Evolutionary conservation across 2,797 vertebrate species (phyloP), one percentile per base, ranked within the genome.

Genomic region (Phoxinus dragarum): DNA sequence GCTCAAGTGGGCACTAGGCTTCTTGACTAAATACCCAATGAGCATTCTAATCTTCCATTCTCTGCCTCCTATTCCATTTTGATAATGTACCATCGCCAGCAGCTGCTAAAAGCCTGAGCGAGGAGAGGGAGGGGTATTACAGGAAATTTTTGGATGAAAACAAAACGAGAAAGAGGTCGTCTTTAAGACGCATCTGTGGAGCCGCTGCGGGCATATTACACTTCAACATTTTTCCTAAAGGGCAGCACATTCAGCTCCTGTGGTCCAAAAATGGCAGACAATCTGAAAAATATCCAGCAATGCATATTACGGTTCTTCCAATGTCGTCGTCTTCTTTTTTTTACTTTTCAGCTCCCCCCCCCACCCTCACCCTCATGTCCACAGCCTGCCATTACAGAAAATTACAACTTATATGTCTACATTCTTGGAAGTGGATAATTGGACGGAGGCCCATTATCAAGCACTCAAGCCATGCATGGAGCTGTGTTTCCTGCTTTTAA

Each of bases 331-430:
- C 84, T 73, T 80, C 83, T 86, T 81, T 83, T 84, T 85, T 85
- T 77, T 71, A 69, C 85, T 82, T 87, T 83, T 89, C 59, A 75
- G 27, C 77, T 2, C 12, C 36, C 11, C 44, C 81, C 81, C 87
- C 56, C 68, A 31, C 72, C 47, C 42, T 6, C 19, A 54, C 6
- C 17, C 87, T 74, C 71, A 72, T 80, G 89, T 80, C 85, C 86
- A 85, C 86, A 90, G 86, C 87, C 91, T 90, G 89, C 85, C 86
- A 91, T 90, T 90, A 92, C 87, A 89, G 88, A 88, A 91, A 92
- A 91, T 92, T 91, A 90, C 89, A 92, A 91, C 90, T 90, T 89
- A 86, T 86, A 90, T 89, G 90, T 91, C 90, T 85, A 88, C 90
- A 88, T 91, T 85, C 88, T 88, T 91, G 86, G 90, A 89, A 88